phyloP scores from a whole-genome alignment of 2,888 invertebrate genomes.

The Timandra comae region DNA sequence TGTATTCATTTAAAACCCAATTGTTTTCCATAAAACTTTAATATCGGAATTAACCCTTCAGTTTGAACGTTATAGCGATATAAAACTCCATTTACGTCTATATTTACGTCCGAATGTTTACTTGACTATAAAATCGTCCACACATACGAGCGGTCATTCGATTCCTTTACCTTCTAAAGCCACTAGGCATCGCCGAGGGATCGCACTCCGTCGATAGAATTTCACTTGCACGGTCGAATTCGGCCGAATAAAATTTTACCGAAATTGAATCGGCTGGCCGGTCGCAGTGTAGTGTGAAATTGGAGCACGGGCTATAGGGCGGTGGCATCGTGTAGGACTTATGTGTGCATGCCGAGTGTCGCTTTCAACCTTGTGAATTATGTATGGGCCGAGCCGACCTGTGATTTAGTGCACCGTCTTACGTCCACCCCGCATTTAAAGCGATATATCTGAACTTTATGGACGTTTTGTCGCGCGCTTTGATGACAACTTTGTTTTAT shows the following conservation, averaged over 20 bases:
- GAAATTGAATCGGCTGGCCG: slow-evolving; percentile 71
- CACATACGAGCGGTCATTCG: slow-evolving; percentile 25
- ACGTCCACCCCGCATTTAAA: slow-evolving; percentile 47
- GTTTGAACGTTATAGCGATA: too few species aligned
- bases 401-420: slow-evolving; percentile 61
- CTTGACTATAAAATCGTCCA: slow-evolving; percentile 17
- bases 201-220: slow-evolving; percentile 58
- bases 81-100: too few species aligned
- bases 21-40: too few species aligned
- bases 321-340: slow-evolving; percentile 36
- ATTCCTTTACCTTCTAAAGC: slow-evolving; percentile 40
- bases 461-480: slow-evolving; percentile 41
- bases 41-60: too few species aligned
- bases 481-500: slow-evolving; percentile 19
- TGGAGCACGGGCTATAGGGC: slow-evolving; percentile 42
- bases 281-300: slow-evolving; percentile 68
- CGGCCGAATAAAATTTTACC: slow-evolving; percentile 70
- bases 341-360: slow-evolving; percentile 52
- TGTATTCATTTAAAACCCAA: too few species aligned
- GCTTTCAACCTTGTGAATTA: slow-evolving; percentile 63
- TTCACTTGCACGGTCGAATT: slow-evolving; percentile 60
- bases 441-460: slow-evolving; percentile 42
- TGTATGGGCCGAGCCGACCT: slow-evolving; percentile 58
- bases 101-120: slow-evolving; percentile 12
- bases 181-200: slow-evolving; percentile 44